Evolutionary conservation across 2,797 vertebrate genomes (phyloP).

Genomic region (Xyrichtys novacula): DNA sequence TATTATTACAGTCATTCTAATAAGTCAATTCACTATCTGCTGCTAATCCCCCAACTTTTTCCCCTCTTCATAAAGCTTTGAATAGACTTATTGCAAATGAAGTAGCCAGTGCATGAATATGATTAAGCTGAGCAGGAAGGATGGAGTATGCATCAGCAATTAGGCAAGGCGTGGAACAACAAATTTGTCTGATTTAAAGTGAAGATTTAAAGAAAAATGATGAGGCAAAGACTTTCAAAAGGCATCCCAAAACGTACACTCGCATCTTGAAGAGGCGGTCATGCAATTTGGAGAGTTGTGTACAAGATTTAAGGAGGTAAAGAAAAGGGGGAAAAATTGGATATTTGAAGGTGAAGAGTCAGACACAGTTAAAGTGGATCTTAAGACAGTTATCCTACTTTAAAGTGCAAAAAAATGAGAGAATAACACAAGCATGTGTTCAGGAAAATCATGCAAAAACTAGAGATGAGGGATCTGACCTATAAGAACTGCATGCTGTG

Average conservation of each 20-base stretch:
- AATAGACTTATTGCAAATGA: slow-evolving; percentile 14
- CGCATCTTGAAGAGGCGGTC: background rate
- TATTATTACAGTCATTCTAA: slow-evolving; percentile 37
- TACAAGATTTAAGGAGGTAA: background rate
- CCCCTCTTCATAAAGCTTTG: slow-evolving; percentile 12
- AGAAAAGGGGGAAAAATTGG: too few relatives aligned
- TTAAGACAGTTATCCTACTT: background rate
- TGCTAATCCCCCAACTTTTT: slow-evolving; percentile 29
- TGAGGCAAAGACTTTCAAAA: slow-evolving; percentile 17
- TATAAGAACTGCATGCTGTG: background rate
- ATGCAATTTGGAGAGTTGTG: background rate
- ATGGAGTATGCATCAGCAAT: slow-evolving; percentile 3
- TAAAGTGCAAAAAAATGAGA: background rate
- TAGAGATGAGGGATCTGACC: background rate
- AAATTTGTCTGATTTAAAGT: background rate
- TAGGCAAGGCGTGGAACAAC: background rate
- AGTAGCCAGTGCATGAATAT: background rate
- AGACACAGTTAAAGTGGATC: background rate
- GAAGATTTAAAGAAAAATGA: background rate
- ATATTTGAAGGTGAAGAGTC: too few relatives aligned
- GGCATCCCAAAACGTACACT: background rate
- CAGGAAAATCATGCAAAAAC: background rate
- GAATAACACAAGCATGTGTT: background rate
- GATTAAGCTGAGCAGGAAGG: slow-evolving; percentile 7
- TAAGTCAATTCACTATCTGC: slow-evolving; percentile 39